These are phyloP conservation scores for Catocala sponsa DNA, from an alignment of 2,888 invertebrate species.

Conservation along the genomic window DNA sequence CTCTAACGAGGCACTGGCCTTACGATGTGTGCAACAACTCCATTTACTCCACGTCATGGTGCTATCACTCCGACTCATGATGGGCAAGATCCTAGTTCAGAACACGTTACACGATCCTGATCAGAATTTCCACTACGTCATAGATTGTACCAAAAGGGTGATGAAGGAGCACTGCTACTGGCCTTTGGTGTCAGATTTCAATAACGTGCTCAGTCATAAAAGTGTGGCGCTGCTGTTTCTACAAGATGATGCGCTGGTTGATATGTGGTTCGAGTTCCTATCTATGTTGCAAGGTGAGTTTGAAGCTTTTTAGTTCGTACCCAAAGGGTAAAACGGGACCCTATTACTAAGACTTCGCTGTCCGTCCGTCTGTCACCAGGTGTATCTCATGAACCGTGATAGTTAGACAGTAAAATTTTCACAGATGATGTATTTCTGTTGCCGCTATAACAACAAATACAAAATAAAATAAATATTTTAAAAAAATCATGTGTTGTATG, in stretches of 20 bases:
- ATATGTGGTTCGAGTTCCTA: slow-evolving; percentile 98
- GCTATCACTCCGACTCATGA: slow-evolving; percentile 95
- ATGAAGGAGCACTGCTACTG: slow-evolving; percentile 99
- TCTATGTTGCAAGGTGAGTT: slow-evolving; percentile 96
- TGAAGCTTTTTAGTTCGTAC: not conserved
- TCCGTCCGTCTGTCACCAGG: no score
- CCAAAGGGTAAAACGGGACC: no score
- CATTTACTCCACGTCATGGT: slow-evolving; percentile 98
- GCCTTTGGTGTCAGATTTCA: slow-evolving; percentile 98
- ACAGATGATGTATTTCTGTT: no score
- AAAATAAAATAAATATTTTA: no score
- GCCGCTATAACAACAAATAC: no score
- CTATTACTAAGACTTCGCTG: no score
- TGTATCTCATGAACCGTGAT: no score
- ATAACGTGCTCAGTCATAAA: slow-evolving; percentile 97
- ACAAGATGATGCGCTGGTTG: slow-evolving; percentile 95
- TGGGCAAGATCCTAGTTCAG: slow-evolving; percentile 96
- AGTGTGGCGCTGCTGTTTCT: slow-evolving; percentile 97
- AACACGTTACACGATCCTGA: slow-evolving; percentile 94
- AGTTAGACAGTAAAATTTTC: no score
- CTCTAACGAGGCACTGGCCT: slow-evolving; percentile 96
- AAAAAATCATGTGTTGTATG: no score
- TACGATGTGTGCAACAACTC: slow-evolving; percentile 96
- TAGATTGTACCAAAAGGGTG: slow-evolving; percentile 96
- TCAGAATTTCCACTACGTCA: slow-evolving; percentile 95